Percentiles rank a stretch among this genome's conserved stretches.
Evolutionary conservation across 1,140 invertebrate species (phyloP).

Genomic region (Nilaparvata lugens): DNA sequence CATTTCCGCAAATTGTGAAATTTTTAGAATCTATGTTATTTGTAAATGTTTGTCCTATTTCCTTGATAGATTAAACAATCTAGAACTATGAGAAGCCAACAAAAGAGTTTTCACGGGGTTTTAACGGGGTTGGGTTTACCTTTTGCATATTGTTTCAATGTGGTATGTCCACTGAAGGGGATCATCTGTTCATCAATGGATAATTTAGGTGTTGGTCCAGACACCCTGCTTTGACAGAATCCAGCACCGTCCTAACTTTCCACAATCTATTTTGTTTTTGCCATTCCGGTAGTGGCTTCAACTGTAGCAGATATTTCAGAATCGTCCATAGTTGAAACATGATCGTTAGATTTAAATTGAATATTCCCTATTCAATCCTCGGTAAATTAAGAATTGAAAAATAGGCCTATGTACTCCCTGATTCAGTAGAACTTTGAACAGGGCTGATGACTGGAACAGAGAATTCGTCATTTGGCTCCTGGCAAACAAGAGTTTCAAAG

Average conservation of each 20-base stretch:
- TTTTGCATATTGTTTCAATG: conserved; percentile 12
- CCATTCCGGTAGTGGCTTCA: conserved; percentile 11
- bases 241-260: conserved; percentile 17
- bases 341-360: too few species aligned
- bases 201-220: conserved; percentile 3
- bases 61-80: conserved; percentile 18
- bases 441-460: too few species aligned
- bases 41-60: too few species aligned
- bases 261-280: conserved; percentile 14
- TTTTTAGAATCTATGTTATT: not conserved
- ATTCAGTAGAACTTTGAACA: too few species aligned
- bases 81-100: conserved; percentile 13
- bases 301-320: conserved; percentile 16
- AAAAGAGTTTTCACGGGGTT: conserved; percentile 23
- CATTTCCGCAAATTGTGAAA: conserved; percentile 2
- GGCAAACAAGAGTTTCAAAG: too few species aligned
- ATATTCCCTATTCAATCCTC: too few species aligned
- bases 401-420: too few species aligned
- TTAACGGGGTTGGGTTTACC: conserved; percentile 21
- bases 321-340: conserved; percentile 11
- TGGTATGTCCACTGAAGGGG: conserved; percentile 13
- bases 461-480: too few species aligned
- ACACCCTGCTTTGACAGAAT: conserved; percentile 8
- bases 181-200: conserved; percentile 22
- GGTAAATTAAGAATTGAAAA: too few species aligned